Evolutionary conservation across 1,140 invertebrate genomes (phyloP).

Genomic region (Magallana gigas): DNA sequence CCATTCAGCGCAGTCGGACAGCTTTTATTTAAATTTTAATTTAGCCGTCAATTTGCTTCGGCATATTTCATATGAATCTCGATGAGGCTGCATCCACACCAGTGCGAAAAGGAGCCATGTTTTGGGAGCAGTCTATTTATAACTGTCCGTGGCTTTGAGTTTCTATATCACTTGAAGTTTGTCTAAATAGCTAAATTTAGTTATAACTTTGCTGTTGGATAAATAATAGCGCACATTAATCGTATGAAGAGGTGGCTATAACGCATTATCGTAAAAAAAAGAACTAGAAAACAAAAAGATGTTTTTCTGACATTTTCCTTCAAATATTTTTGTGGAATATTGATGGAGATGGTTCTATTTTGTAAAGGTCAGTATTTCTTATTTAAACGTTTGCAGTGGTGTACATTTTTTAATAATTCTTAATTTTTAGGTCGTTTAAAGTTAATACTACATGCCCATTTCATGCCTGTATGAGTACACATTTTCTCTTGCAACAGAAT

Average conservation of each 20-base stretch:
- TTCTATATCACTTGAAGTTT: constrained; percentile 34
- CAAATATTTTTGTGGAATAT: neutral
- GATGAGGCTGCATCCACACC: constrained; percentile 28
- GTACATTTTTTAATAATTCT: neutral
- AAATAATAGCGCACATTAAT: constrained; percentile 26
- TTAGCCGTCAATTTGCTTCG: constrained; percentile 41
- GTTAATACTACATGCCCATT: neutral
- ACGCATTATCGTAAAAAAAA: constrained; percentile 31
- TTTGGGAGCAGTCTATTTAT: constrained; percentile 16
- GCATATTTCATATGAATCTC: constrained; percentile 40
- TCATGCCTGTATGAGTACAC: neutral
- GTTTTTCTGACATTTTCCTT: constrained; percentile 10
- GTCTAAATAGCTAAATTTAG: constrained; percentile 34
- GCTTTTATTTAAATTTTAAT: constrained; percentile 45
- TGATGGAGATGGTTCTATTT: constrained; percentile 13
- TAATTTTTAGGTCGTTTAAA: neutral
- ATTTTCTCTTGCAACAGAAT: neutral
- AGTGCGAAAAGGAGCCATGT: constrained; percentile 23
- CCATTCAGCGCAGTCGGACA: constrained; percentile 35
- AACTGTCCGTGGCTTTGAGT: constrained; percentile 34
- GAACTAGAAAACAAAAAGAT: neutral
- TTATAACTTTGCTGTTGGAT: constrained; percentile 30
- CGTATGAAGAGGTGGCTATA: constrained; percentile 13
- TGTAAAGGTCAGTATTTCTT: constrained; percentile 1
- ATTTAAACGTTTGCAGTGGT: neutral